These are phyloP conservation scores for Melanotaenia boesemani DNA, from an alignment of 2,797 vertebrate genomes.

Conservation along the genomic window DNA sequence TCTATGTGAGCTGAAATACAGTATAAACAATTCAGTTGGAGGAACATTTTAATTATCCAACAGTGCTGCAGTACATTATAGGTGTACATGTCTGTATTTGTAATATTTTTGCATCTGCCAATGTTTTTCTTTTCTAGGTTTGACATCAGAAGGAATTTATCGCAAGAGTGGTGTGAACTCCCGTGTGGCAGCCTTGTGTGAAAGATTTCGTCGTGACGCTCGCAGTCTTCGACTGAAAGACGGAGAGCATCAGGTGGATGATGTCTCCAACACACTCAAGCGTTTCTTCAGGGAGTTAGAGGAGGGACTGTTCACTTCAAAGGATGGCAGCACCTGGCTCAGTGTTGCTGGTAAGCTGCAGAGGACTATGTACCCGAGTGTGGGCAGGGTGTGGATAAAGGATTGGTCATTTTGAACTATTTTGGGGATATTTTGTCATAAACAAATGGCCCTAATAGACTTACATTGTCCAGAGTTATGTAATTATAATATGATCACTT, in stretches of 20 bases:
- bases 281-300: slow-evolving; percentile 93
- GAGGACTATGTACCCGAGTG: background rate
- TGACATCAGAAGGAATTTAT: slow-evolving; percentile 95
- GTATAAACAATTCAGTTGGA: background rate
- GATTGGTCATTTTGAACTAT: background rate
- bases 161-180: slow-evolving; percentile 96
- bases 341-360: slow-evolving; percentile 77
- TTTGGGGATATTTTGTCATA: background rate
- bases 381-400: background rate
- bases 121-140: slow-evolving; percentile 74
- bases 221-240: slow-evolving; percentile 89
- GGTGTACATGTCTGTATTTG: background rate
- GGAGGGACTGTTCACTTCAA: slow-evolving; percentile 88
- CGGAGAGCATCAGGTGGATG: slow-evolving; percentile 92
- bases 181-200: slow-evolving; percentile 87
- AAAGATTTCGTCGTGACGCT: slow-evolving; percentile 87
- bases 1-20: background rate
- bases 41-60: background rate
- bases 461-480: background rate
- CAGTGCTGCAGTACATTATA: background rate
- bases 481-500: background rate
- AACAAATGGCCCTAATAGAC: background rate
- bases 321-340: slow-evolving; percentile 83
- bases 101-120: background rate
- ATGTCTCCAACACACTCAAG: slow-evolving; percentile 93